These are phyloP conservation scores for Aphaenogaster floridana DNA, from an alignment of 1,140 invertebrate species.

Conservation along the genomic window DNA sequence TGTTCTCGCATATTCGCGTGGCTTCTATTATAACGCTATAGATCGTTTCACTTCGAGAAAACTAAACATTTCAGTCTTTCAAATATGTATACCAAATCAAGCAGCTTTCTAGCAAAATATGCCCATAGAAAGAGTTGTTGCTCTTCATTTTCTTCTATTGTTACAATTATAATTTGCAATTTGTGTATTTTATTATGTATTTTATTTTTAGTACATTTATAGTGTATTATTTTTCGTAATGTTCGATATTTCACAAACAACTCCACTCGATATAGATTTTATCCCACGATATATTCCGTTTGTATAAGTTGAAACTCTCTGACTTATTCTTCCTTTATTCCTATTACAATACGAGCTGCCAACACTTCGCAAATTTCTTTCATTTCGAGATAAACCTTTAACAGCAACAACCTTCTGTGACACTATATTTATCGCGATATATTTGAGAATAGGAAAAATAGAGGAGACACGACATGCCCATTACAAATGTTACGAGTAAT, in stretches of 20 bases:
- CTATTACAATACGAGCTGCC: conserved; percentile 31
- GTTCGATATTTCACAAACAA: conserved; percentile 31
- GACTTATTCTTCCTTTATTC: conserved; percentile 26
- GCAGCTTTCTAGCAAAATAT: conserved; percentile 33
- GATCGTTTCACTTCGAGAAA: conserved; percentile 46
- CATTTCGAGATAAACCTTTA: conserved; percentile 51
- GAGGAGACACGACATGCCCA: conserved; percentile 45
- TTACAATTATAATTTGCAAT: conserved; percentile 27
- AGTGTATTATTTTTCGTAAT: not conserved
- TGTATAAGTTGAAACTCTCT: conserved; percentile 32
- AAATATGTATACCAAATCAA: conserved; percentile 38
- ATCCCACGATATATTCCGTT: conserved; percentile 4
- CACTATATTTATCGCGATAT: conserved; percentile 52
- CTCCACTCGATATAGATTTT: conserved; percentile 35
- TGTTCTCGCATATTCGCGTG: conserved; percentile 33
- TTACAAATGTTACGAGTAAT: conserved; percentile 65
- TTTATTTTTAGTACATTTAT: conserved; percentile 34
- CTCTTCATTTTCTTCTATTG: conserved; percentile 1
- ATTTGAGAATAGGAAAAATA: conserved; percentile 50
- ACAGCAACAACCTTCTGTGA: conserved; percentile 54
- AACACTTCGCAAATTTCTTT: conserved; percentile 50
- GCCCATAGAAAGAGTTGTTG: conserved; percentile 57
- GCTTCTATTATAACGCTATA: conserved; percentile 32
- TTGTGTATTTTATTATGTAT: not conserved
- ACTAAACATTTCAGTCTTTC: conserved; percentile 54